phyloP scores from a whole-genome alignment of 2,888 invertebrate species.

The Diploptera punctata region DNA sequence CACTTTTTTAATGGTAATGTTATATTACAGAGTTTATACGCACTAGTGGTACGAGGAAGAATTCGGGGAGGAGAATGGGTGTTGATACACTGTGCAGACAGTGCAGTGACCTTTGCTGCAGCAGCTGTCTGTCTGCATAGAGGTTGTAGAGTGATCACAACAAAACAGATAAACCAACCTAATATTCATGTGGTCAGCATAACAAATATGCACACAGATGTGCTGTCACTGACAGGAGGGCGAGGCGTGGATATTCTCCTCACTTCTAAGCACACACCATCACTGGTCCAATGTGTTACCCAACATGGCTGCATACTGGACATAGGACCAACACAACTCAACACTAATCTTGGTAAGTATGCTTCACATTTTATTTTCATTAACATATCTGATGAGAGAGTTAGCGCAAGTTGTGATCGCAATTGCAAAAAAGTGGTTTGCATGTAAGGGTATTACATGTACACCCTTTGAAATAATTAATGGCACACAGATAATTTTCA shows the following conservation, averaged over 20 bases:
- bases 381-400: too few relatives aligned
- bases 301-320: not conserved
- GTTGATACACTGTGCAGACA: constrained; percentile 67
- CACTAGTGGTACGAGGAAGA: constrained; percentile 52
- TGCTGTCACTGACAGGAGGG: constrained; percentile 80
- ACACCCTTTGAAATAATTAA: too few relatives aligned
- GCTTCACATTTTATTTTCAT: too few relatives aligned
- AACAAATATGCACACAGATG: constrained; percentile 81
- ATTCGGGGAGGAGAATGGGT: constrained; percentile 57
- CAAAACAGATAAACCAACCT: constrained; percentile 65
- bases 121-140: constrained; percentile 71
- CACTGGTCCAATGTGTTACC: not conserved
- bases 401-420: too few relatives aligned
- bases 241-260: constrained; percentile 89
- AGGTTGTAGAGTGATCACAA: constrained; percentile 72
- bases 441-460: too few relatives aligned
- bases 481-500: too few relatives aligned
- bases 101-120: constrained; percentile 81
- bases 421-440: too few relatives aligned
- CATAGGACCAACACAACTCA: not conserved
- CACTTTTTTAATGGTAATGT: too few relatives aligned
- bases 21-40: constrained; percentile 1
- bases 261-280: constrained; percentile 73
- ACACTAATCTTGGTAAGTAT: not conserved
- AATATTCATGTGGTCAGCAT: not conserved